Evolutionary conservation across 2,888 invertebrate genomes (phyloP), one percentile per base, ranked within the genome.

Genomic region (Cylloceria caligata): DNA sequence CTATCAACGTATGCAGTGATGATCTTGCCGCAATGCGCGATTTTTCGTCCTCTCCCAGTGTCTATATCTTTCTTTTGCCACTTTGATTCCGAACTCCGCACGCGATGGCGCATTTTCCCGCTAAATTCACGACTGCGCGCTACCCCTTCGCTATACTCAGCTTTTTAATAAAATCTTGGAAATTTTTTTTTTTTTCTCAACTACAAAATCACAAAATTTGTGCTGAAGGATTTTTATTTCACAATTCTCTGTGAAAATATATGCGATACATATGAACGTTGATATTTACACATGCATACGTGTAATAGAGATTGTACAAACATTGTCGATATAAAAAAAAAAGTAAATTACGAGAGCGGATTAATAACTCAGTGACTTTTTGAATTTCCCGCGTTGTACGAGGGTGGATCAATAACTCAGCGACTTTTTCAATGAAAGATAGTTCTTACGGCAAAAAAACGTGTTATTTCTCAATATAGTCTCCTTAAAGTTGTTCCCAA

Each of bases 91-190:
- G 9, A 16, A 39, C 27, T 27, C 5, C 2, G 42, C 65, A 74
- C 52, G 65, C 65, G 81, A 71, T 81, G 81, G 81, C 81, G 78
- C 81, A 81, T 81, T 81, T 78, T 71, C 65, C 73, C 36, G 49
- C 68, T 72, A 68, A 62, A 80, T 81, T 72, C 67, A 78, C 83
- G 83, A 60, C 78, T 83, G 83, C 83, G 83, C 81, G 81, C 57
- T 52, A 57, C 65, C 9, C 5, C 13, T 13, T 34, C 62, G 45
- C n/a, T 9, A 64, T 57, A 19, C 9, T 45, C 52, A 1, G 45
- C 6, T 6, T 2, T 13, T 9, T 3, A 34, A 13, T 13, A 39
- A 13, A 71, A 27, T n/a, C n/a, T n/a, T n/a, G n/a, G n/a, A n/a
- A n/a, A n/a, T n/a, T n/a, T n/a, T n/a, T n/a, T n/a, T n/a, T n/a